phyloP scores from a whole-genome alignment of 2,113 vertebrate species.

The Nematolebias whitei region DNA sequence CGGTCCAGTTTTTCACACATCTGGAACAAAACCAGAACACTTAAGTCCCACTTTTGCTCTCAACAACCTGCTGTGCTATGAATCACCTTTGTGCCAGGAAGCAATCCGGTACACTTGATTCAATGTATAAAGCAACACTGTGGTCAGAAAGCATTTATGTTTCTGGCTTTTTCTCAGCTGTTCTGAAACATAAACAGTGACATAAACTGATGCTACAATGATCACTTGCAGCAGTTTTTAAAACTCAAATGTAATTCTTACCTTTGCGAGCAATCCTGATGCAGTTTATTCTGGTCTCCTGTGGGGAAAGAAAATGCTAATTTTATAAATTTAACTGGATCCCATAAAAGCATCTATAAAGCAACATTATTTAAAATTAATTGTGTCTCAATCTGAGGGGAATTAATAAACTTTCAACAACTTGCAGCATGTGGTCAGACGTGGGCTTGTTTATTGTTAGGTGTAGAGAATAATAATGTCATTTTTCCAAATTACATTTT shows the following conservation, averaged over 20 bases:
- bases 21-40: background rate
- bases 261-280: conserved; percentile 94
- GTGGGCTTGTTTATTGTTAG: too few species aligned
- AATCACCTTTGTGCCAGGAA: conserved; percentile 7
- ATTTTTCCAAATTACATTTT: too few species aligned
- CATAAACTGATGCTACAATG: conserved; percentile 5
- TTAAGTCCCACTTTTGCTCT: too few species aligned
- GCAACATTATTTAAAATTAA: background rate
- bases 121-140: background rate
- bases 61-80: background rate
- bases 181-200: background rate
- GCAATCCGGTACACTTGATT: background rate
- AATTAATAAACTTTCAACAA: conserved; percentile 23
- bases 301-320: conserved; percentile 3
- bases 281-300: conserved; percentile 95
- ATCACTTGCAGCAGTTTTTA: background rate
- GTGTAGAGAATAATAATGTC: too few species aligned
- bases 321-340: conserved; percentile 23
- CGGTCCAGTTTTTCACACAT: background rate
- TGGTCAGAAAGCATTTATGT: background rate
- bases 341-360: background rate
- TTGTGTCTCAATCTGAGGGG: background rate
- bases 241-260: conserved; percentile 63
- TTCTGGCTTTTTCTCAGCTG: background rate
- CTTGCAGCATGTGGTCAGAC: too few species aligned